Evolutionary conservation across 2,888 invertebrate genomes (phyloP).

Genomic region (Herminia tarsipennalis): DNA sequence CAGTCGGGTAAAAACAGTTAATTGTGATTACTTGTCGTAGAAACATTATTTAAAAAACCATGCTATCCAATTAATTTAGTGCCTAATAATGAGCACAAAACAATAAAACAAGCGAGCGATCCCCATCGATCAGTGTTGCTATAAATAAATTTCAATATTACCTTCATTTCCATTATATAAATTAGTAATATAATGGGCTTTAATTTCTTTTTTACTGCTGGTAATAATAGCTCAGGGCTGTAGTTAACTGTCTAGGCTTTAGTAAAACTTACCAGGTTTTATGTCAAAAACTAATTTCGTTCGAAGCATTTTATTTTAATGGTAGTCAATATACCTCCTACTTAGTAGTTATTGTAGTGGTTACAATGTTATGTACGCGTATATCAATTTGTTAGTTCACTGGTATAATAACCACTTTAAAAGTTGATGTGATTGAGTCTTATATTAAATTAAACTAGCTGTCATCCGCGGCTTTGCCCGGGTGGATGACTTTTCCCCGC

Average conservation of each 20-base stretch:
- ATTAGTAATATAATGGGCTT: slow-evolving; percentile 47
- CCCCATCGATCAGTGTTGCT: slow-evolving; percentile 21
- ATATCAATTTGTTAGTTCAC: too few species aligned
- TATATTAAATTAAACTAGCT: too few species aligned
- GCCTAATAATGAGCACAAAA: not conserved
- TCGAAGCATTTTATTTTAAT: not conserved
- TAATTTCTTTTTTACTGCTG: slow-evolving; percentile 56
- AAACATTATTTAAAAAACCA: too few species aligned
- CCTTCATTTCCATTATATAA: slow-evolving; percentile 44
- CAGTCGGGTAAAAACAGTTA: too few species aligned
- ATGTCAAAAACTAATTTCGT: not conserved
- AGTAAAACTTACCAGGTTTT: slow-evolving; percentile 14
- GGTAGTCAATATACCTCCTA: not conserved
- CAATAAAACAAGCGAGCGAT: slow-evolving; percentile 11
- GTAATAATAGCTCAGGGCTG: slow-evolving; percentile 47
- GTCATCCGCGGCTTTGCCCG: too few species aligned
- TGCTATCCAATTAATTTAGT: not conserved
- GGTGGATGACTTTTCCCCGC: too few species aligned
- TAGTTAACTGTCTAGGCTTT: slow-evolving; percentile 28
- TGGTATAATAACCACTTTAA: too few species aligned
- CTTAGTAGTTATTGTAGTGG: not conserved
- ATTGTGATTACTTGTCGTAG: too few species aligned
- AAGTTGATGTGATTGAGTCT: too few species aligned
- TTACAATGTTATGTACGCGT: too few species aligned
- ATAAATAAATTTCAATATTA: slow-evolving; percentile 33